phyloP scores from a whole-genome alignment of 2,888 invertebrate genomes.

The Leptopilina drosophilae region DNA sequence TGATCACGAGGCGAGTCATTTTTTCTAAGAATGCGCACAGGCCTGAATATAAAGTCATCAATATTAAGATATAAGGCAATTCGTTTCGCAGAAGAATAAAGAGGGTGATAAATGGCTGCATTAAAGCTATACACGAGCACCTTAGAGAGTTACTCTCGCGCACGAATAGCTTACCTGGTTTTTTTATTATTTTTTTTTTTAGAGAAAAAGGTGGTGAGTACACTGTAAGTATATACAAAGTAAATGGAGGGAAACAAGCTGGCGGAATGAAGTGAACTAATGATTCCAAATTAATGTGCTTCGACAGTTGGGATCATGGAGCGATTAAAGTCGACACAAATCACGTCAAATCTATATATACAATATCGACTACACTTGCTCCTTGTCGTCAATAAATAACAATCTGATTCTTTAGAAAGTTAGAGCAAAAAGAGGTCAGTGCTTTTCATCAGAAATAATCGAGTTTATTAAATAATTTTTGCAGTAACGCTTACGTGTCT shows the following conservation, averaged over 20 bases:
- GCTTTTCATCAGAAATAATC: too few relatives aligned
- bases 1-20: slow-evolving; percentile 11
- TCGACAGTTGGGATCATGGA: slow-evolving; percentile 3
- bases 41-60: slow-evolving; percentile 38
- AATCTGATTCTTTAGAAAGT: not conserved
- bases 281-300: slow-evolving; percentile 31
- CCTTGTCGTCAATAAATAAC: not conserved
- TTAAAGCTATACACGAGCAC: slow-evolving; percentile 33
- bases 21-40: slow-evolving; percentile 11
- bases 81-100: slow-evolving; percentile 32
- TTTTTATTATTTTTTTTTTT: too few relatives aligned
- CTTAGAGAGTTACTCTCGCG: not conserved
- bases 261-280: slow-evolving; percentile 23
- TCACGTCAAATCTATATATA: not conserved
- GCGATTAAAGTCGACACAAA: slow-evolving; percentile 20
- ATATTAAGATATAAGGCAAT: slow-evolving; percentile 29
- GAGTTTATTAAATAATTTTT: too few relatives aligned
- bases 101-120: slow-evolving; percentile 27
- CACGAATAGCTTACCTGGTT: slow-evolving; percentile 2
- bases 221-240: not conserved
- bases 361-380: not conserved
- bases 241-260: slow-evolving; percentile 4
- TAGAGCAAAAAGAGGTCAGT: too few relatives aligned
- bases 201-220: not conserved
- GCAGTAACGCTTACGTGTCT: too few relatives aligned